Evolutionary conservation across 1,140 invertebrate species (phyloP), one percentile per base, ranked within the genome.

Genomic region (Pogonognathellus flavescens): DNA sequence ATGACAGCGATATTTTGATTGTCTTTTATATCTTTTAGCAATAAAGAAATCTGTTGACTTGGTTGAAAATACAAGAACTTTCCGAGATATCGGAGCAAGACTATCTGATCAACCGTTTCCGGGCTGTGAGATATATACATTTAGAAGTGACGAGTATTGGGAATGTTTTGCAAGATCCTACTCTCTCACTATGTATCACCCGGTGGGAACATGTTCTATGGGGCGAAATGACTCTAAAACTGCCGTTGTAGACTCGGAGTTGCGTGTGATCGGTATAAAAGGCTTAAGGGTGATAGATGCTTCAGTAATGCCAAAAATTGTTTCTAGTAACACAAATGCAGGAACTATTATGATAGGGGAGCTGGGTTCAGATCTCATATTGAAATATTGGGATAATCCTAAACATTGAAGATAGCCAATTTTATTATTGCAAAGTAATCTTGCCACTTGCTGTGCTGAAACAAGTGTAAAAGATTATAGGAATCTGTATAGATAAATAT

Each of bases 121-220:
- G 8, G 80, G 80, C 0, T 91, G 90, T 86, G 89, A 90, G 52
- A 86, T 89, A 9, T 86, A 89, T 22, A 25, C 53, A 13, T 91
- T 92, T 31, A 91, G 88, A 10, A 90, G 90, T 0, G 92, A 93
- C 83, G 90, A 90, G 0, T 93, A 93, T 86, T 92, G 92, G 91
- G 89, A 91, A 59, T 93, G 93, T 86, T 81, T 91, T 49, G 66
- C 50, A n/a, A 25, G 41, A 53, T 14, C 20, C 7, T 85, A 85
- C 49, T 81, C 84, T 0, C 57, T 85, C 10, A 81, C 84, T 4
- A 80, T 81, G 57, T 82, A 85, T 25, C 84, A 85, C n/a, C 84
- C 70, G 11, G 70, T 76, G 0, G 72, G 59, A 50, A 85, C 84
- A 9, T 59, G 52, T n/a, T 6, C 76, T 18, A 85, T 85, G 84